Evolutionary conservation across 2,888 invertebrate genomes (phyloP).

Genomic region (Ptychoptera albimana): DNA sequence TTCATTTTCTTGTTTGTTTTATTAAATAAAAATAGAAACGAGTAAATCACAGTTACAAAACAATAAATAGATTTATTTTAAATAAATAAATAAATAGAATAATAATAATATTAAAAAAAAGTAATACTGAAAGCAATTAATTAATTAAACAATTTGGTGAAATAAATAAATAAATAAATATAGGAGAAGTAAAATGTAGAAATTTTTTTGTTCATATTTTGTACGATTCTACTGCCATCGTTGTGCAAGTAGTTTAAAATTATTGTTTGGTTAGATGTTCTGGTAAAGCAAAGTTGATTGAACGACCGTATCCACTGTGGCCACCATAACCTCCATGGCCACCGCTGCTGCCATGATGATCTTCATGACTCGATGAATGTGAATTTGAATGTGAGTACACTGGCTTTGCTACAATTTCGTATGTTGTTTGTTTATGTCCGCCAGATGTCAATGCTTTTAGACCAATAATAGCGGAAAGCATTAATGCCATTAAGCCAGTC

Average conservation of each 20-base stretch:
- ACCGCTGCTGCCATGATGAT: slow-evolving; percentile 31
- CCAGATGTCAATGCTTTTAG: slow-evolving; percentile 51
- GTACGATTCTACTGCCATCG: no score
- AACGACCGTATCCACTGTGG: slow-evolving; percentile 27
- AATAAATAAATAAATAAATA: no score
- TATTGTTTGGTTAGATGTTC: slow-evolving; percentile 11
- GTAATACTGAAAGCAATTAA: no score
- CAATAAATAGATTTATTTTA: no score
- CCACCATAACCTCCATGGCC: slow-evolving; percentile 36
- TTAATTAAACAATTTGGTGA: no score
- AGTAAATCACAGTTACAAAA: no score
- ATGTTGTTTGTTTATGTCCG: slow-evolving; percentile 59
- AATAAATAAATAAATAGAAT: no score
- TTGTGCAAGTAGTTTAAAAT: not conserved
- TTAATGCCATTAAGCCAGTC: slow-evolving; percentile 64
- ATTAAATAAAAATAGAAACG: no score
- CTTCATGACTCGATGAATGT: slow-evolving; percentile 43
- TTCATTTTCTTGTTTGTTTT: no score
- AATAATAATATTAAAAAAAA: no score
- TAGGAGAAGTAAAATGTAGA: no score
- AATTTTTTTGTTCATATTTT: no score
- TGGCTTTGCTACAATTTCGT: slow-evolving; percentile 72
- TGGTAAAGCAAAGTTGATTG: slow-evolving; percentile 20
- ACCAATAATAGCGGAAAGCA: slow-evolving; percentile 60
- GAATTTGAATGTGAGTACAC: slow-evolving; percentile 50